Evolutionary conservation across 1,140 invertebrate species (phyloP).

Genomic region (Zophobas atratus): DNA sequence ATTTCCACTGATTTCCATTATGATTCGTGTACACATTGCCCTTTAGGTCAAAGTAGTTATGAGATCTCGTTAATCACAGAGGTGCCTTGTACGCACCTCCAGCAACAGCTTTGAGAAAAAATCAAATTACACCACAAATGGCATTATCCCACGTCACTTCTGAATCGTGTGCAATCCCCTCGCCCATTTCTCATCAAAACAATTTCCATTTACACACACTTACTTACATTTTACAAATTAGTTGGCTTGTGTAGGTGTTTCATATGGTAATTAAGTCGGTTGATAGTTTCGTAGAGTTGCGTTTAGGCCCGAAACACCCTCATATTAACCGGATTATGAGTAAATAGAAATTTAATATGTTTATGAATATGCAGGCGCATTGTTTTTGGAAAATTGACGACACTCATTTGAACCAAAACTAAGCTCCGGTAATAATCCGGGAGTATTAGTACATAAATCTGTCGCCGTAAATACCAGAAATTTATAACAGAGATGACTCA

Average conservation of each 20-base stretch:
- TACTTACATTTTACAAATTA: slow-evolving; percentile 23
- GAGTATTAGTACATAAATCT: background rate
- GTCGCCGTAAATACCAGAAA: slow-evolving; percentile 9
- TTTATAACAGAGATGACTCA: slow-evolving; percentile 23
- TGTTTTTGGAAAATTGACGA: slow-evolving; percentile 2
- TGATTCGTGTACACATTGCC: too few relatives aligned
- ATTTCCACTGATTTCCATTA: too few relatives aligned
- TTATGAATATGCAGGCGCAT: slow-evolving; percentile 4
- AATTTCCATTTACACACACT: background rate
- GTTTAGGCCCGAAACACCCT: background rate
- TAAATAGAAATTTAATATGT: slow-evolving; percentile 37
- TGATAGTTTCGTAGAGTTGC: slow-evolving; percentile 18
- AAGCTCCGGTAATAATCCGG: background rate
- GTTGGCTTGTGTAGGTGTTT: background rate
- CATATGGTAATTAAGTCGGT: background rate
- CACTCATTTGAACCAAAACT: background rate
- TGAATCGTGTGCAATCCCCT: background rate
- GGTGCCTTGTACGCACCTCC: too few relatives aligned
- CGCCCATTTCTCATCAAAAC: background rate
- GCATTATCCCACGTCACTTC: too few relatives aligned
- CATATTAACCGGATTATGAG: slow-evolving; percentile 13
- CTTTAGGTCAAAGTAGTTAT: too few relatives aligned
- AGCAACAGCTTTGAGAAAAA: too few relatives aligned
- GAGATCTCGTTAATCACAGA: too few relatives aligned
- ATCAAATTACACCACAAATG: too few relatives aligned